Evolutionary conservation across 2,113 vertebrate species (phyloP).

Genomic region (Pogonocichla stellata): DNA sequence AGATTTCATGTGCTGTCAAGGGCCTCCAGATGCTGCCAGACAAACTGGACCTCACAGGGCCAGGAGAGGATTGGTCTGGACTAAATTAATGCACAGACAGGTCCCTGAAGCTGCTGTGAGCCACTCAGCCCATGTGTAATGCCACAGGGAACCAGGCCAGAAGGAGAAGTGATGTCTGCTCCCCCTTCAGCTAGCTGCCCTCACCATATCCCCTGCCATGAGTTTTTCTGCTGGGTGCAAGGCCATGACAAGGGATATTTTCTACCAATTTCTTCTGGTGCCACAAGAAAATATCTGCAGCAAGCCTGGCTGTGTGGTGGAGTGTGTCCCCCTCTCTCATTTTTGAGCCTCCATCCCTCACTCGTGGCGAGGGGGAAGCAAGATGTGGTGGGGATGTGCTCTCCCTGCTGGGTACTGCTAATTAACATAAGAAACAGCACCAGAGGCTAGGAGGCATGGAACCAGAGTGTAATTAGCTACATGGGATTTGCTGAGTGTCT

Average conservation of each 20-base stretch:
- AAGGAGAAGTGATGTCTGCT: background rate
- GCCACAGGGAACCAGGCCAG: background rate
- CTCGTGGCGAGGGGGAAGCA: fast-evolving
- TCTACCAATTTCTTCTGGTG: background rate
- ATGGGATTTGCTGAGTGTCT: conserved; percentile 15
- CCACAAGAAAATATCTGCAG: background rate
- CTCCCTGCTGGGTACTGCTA: background rate
- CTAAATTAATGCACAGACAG: background rate
- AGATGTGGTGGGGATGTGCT: background rate
- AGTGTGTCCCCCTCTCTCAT: fast-evolving
- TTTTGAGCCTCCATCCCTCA: background rate
- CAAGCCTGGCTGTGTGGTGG: background rate
- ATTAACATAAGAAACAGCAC: background rate
- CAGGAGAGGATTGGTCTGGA: background rate
- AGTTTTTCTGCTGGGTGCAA: background rate
- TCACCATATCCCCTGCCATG: fast-evolving
- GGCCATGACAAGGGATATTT: background rate
- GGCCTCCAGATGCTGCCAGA: background rate
- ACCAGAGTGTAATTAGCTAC: conserved; percentile 16
- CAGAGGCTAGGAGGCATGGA: background rate
- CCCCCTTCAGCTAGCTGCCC: background rate
- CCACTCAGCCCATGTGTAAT: fast-evolving
- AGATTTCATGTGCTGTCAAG: background rate
- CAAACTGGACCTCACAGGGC: background rate
- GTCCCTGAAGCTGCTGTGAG: background rate